Conservation (phyloP, 1,140 invertebrate genomes). For the Bombus huntii region DNA sequence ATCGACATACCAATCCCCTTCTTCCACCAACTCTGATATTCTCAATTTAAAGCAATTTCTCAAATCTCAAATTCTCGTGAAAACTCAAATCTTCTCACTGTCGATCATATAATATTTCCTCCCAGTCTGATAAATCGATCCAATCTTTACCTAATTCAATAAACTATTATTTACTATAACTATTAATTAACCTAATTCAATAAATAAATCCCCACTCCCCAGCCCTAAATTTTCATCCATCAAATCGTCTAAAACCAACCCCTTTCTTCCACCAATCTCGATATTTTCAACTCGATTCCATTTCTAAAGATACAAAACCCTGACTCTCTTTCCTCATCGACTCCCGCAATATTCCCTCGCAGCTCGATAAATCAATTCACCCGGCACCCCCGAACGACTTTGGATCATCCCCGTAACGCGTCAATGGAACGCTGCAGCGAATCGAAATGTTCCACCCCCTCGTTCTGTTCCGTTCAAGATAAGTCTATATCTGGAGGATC, state of each 20-base stretch:
- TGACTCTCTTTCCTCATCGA: background rate
- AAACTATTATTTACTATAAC: too few relatives aligned
- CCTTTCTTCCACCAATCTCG: background rate
- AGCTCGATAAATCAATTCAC: background rate
- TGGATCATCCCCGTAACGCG: constrained; percentile 5
- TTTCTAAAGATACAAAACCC: background rate
- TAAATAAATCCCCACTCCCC: too few relatives aligned
- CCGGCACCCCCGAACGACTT: background rate
- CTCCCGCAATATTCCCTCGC: background rate
- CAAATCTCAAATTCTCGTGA: too few relatives aligned
- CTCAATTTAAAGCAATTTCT: background rate
- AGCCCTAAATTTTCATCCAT: too few relatives aligned
- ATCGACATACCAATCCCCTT: background rate
- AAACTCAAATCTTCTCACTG: background rate
- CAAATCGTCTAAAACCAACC: too few relatives aligned
- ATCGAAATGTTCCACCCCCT: background rate
- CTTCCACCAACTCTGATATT: too few relatives aligned
- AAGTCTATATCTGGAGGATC: constrained; percentile 8
- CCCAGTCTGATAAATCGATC: too few relatives aligned
- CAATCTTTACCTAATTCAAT: too few relatives aligned
- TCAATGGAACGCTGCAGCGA: background rate
- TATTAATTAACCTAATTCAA: too few relatives aligned
- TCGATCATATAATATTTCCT: background rate
- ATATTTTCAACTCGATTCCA: background rate
- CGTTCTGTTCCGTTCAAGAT: background rate